A percentile compares a stretch with the other conserved stretches of the same genome.
phyloP scores from a whole-genome alignment of 2,888 invertebrate genomes.

The Oxycera nigricornis region DNA sequence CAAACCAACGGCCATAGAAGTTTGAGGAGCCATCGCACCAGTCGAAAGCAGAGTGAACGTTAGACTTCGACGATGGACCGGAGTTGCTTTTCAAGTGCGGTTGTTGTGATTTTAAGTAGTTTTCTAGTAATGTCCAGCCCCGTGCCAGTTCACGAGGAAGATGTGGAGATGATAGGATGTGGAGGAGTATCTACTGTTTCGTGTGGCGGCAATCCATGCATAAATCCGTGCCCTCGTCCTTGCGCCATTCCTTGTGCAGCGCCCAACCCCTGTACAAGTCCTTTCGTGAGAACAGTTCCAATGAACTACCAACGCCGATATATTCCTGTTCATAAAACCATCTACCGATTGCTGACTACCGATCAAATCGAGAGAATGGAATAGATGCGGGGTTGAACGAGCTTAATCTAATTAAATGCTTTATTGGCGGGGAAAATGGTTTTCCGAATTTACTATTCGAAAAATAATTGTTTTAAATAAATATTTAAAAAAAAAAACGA shows the following conservation, averaged over 20 bases:
- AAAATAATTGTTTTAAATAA: no score
- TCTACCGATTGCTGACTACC: neutral
- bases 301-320: neutral
- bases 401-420: no score
- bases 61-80: no score
- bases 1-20: no score
- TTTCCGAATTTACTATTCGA: no score
- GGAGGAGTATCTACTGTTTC: neutral
- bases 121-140: neutral
- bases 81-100: neutral
- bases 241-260: neutral
- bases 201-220: neutral
- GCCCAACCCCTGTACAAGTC: neutral
- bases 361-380: neutral
- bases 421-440: no score
- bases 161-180: neutral
- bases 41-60: no score
- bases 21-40: no score
- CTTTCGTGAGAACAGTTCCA: no score
- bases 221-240: neutral
- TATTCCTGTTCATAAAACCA: slow-evolving; percentile 2
- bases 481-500: no score
- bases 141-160: neutral
- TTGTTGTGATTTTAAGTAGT: neutral
- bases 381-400: neutral